A percentile compares a stretch with the other conserved stretches of the same genome.
Conservation (phyloP, 2,113 vertebrate species). For the Mesoclemmys tuberculata region DNA sequence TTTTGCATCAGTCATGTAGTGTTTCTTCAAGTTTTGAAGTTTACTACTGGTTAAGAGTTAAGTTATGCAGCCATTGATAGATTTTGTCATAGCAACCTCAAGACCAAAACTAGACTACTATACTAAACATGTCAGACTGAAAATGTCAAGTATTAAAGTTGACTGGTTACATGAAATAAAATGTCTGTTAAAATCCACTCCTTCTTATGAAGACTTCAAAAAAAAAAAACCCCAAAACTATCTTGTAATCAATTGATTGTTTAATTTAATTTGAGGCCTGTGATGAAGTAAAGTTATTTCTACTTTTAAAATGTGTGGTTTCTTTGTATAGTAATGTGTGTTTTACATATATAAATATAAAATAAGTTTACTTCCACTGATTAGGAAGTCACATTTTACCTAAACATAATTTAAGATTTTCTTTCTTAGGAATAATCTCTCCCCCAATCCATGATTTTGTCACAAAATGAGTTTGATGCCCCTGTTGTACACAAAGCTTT, state of each 20-base stretch:
- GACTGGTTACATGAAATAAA: background rate
- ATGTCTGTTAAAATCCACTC: background rate
- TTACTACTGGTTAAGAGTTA: background rate
- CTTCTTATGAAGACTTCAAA: background rate
- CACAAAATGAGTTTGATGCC: background rate
- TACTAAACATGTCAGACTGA: background rate
- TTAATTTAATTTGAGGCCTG: background rate
- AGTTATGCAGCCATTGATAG: background rate
- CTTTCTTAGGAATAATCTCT: background rate
- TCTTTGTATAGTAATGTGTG: background rate
- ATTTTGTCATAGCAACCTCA: background rate
- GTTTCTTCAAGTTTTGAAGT: background rate
- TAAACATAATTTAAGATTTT: background rate
- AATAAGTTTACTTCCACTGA: background rate
- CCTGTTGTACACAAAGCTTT: background rate
- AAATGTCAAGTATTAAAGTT: background rate
- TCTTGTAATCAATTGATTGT: background rate
- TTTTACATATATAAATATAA: background rate
- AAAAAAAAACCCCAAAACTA: background rate
- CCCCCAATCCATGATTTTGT: background rate
- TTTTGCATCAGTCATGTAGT: background rate
- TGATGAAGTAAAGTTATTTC: background rate
- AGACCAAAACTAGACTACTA: rapidly evolving
- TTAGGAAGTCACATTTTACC: background rate
- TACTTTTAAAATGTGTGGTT: background rate